Evolutionary conservation across 1,140 invertebrate genomes (phyloP).

Genomic region (Cecropterus lyciades): DNA sequence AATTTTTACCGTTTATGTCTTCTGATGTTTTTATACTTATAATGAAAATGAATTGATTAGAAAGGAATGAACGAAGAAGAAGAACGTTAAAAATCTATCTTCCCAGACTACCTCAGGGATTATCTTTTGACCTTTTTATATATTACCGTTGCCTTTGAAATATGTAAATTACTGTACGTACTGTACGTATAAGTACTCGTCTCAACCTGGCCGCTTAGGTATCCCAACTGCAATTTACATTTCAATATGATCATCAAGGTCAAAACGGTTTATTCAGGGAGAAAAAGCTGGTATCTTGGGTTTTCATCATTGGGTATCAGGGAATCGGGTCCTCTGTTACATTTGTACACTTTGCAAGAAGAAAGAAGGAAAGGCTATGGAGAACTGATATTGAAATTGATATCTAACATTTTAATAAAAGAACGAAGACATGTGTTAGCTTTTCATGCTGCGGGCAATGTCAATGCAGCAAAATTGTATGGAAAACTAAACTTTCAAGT

Average conservation of each 20-base stretch:
- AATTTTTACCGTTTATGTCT: no score
- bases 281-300: slow-evolving; percentile 49
- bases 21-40: no score
- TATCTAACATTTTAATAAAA: slow-evolving; percentile 46
- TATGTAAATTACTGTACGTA: slow-evolving; percentile 39
- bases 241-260: slow-evolving; percentile 47
- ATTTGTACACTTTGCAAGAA: slow-evolving; percentile 50
- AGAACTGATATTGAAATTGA: slow-evolving; percentile 47
- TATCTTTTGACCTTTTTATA: slow-evolving; percentile 39
- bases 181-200: no score
- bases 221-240: slow-evolving; percentile 45
- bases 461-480: slow-evolving; percentile 47
- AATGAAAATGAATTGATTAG: no score
- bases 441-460: slow-evolving; percentile 47
- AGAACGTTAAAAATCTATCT: no score
- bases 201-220: slow-evolving; percentile 50
- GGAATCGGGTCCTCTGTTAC: slow-evolving; percentile 50
- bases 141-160: slow-evolving; percentile 44
- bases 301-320: slow-evolving; percentile 44
- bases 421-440: slow-evolving; percentile 46
- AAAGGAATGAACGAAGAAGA: no score
- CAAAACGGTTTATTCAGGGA: slow-evolving; percentile 48
- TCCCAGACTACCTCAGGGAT: slow-evolving; percentile 51
- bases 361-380: slow-evolving; percentile 54
- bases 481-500: slow-evolving; percentile 48